Conservation (phyloP, 2,888 invertebrate species). For the Aphrophora alni region DNA sequence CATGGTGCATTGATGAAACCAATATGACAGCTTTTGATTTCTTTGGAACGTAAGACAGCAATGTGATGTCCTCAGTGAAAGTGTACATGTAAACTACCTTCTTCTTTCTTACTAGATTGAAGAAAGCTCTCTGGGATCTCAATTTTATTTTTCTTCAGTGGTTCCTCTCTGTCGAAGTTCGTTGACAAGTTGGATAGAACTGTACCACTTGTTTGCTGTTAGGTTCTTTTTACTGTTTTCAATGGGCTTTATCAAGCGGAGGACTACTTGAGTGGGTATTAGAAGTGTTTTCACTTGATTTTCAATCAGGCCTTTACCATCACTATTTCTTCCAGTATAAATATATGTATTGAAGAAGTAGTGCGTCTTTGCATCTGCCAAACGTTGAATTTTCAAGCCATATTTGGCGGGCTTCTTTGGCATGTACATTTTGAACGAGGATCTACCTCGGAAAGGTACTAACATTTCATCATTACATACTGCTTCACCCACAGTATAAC, state of each 20-base stretch:
- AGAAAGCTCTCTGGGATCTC: constrained; percentile 13
- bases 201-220: no score
- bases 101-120: constrained; percentile 17
- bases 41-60: constrained; percentile 22
- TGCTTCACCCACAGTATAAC: no score
- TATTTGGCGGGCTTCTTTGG: not conserved
- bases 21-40: no score
- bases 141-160: constrained; percentile 30
- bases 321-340: no score
- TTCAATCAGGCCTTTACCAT: constrained; percentile 13
- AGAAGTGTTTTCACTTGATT: not conserved
- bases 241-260: constrained; percentile 14
- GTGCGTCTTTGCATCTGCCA: no score
- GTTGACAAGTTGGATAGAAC: not conserved
- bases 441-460: not conserved
- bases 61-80: constrained; percentile 17
- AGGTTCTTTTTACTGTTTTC: constrained; percentile 5
- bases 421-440: no score
- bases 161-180: not conserved
- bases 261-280: constrained; percentile 17
- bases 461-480: no score
- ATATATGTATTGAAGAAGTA: not conserved
- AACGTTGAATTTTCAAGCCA: no score
- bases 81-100: no score
- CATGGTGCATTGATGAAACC: no score